Evolutionary conservation across 2,113 vertebrate species (phyloP).

Genomic region (Formicarius rufipectus): DNA sequence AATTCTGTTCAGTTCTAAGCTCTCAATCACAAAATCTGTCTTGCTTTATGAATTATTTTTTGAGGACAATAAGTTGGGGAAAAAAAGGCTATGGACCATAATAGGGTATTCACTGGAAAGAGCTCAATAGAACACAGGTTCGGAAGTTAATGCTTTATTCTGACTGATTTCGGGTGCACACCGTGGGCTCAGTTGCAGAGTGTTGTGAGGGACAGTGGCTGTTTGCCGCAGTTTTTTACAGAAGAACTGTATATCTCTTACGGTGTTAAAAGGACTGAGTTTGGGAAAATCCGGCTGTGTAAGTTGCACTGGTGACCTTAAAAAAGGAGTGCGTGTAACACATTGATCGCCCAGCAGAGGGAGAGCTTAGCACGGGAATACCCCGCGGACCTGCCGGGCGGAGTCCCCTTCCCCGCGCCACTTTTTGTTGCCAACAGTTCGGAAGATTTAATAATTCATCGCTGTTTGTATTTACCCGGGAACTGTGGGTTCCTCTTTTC

Average conservation of each 20-base stretch:
- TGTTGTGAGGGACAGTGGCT: not conserved
- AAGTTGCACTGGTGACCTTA: rapidly evolving
- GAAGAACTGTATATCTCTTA: not conserved
- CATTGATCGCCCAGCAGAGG: constrained; percentile 63
- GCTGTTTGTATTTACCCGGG: not conserved
- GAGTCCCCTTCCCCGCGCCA: not conserved
- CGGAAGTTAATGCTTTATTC: not conserved
- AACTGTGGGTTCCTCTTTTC: not conserved
- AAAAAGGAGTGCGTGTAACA: not conserved
- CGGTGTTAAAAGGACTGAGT: not conserved
- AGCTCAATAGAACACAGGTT: not conserved
- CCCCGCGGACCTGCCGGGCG: not conserved
- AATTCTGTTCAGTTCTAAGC: not conserved
- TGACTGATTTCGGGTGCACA: not conserved
- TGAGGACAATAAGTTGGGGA: not conserved
- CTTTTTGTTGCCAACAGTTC: not conserved
- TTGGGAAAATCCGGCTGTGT: not conserved
- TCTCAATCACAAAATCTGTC: not conserved
- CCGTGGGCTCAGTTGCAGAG: not conserved
- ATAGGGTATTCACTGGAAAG: not conserved
- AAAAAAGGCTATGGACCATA: not conserved
- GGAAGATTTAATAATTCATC: not conserved
- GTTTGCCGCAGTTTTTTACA: not conserved
- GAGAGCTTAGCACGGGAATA: constrained; percentile 61
- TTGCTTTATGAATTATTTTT: not conserved